These are phyloP conservation scores for Campoplex nolae DNA, from an alignment of 2,888 invertebrate species.

Conservation along the genomic window DNA sequence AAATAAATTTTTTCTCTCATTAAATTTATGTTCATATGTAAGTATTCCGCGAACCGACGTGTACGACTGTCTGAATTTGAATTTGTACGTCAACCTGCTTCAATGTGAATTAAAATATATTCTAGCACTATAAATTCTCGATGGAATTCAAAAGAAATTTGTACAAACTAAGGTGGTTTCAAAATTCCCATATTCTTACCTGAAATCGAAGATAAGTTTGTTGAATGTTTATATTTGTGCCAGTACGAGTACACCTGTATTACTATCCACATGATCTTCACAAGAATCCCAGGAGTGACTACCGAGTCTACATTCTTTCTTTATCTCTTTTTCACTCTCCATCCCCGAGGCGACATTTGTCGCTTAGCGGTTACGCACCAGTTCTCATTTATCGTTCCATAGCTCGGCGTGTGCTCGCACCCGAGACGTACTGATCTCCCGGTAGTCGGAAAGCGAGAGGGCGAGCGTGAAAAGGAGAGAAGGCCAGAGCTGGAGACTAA, in stretches of 20 bases:
- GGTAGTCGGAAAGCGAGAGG: slow-evolving; percentile 65
- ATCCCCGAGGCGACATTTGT: slow-evolving; percentile 66
- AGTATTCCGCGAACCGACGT: neutral
- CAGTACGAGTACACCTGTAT: slow-evolving; percentile 33
- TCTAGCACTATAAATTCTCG: neutral
- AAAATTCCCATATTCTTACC: neutral
- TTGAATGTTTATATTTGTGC: slow-evolving; percentile 3
- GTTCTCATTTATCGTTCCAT: slow-evolving; percentile 67
- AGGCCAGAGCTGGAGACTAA: slow-evolving; percentile 42
- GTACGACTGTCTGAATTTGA: neutral
- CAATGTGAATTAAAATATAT: neutral
- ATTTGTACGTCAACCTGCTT: neutral
- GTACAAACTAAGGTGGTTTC: neutral
- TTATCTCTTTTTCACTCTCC: neutral
- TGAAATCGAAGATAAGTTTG: neutral
- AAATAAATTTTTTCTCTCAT: neutral
- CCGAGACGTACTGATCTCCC: slow-evolving; percentile 67
- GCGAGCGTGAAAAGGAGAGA: slow-evolving; percentile 25
- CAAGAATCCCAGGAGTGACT: slow-evolving; percentile 29
- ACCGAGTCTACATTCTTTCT: slow-evolving; percentile 5
- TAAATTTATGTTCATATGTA: neutral
- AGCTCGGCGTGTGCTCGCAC: slow-evolving; percentile 58
- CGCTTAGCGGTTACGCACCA: slow-evolving; percentile 69
- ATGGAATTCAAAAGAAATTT: neutral
- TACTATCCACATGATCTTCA: slow-evolving; percentile 26